Conservation (phyloP, 1,140 invertebrate genomes). For the Trinorchestia longiramus region DNA sequence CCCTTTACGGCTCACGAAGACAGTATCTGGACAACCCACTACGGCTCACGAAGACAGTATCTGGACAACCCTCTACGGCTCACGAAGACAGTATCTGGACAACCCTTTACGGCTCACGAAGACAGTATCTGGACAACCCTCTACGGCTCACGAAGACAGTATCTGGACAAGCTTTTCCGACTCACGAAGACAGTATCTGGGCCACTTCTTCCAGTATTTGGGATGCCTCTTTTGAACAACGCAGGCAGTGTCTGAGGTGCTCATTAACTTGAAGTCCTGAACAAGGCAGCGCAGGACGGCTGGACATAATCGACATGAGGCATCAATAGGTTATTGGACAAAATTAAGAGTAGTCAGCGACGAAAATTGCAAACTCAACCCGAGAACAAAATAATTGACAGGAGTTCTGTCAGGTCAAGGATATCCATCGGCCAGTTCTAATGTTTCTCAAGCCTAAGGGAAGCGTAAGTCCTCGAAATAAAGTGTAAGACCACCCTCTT, state of each 20-base stretch:
- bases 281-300: background rate
- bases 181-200: background rate
- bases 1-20: background rate
- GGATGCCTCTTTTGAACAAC: background rate
- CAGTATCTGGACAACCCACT: background rate
- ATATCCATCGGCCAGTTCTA: background rate
- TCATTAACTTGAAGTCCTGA: background rate
- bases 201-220: background rate
- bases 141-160: no score
- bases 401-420: background rate
- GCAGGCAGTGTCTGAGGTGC: background rate
- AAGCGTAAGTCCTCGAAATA: no score
- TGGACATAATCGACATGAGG: background rate
- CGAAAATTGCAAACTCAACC: background rate
- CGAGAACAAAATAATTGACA: background rate
- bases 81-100: background rate
- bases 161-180: no score
- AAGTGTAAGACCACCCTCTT: background rate
- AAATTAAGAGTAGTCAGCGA: background rate
- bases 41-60: no score
- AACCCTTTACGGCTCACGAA: background rate
- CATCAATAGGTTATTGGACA: background rate
- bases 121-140: no score
- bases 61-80: background rate
- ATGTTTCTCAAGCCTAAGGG: background rate